Conservation (phyloP, 2,797 vertebrate genomes). For the Carcharodon carcharias region DNA sequence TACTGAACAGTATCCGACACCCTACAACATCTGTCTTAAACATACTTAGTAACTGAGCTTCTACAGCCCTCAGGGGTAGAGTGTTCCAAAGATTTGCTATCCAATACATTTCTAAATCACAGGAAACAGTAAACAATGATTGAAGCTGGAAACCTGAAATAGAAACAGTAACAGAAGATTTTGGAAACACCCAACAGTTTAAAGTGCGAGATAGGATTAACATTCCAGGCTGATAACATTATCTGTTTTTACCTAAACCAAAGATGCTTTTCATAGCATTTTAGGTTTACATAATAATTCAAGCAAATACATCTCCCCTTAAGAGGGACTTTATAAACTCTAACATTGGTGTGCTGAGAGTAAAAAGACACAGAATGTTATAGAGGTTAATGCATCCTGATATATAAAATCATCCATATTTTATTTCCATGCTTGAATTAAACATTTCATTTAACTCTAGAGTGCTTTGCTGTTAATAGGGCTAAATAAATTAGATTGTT, state of each 20-base stretch:
- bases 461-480: constrained; percentile 26
- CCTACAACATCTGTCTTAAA: too few relatives aligned
- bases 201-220: not conserved
- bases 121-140: not conserved
- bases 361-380: not conserved
- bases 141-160: not conserved
- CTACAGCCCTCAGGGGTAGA: too few relatives aligned
- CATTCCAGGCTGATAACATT: not conserved
- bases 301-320: not conserved
- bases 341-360: not conserved
- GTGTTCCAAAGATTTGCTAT: too few relatives aligned
- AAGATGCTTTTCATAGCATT: not conserved
- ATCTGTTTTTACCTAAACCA: not conserved
- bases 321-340: not conserved
- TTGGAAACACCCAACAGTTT: not conserved
- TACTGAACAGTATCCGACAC: too few relatives aligned
- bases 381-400: constrained; percentile 7
- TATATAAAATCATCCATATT: constrained; percentile 15
- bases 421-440: constrained; percentile 2
- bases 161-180: not conserved
- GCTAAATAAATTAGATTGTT: constrained; percentile 18
- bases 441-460: constrained; percentile 20
- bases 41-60: too few relatives aligned
- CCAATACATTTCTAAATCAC: not conserved
- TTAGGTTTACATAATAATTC: not conserved